These are phyloP conservation scores for Acipenser ruthenus DNA, from an alignment of 2,797 vertebrate species.

Conservation along the genomic window DNA sequence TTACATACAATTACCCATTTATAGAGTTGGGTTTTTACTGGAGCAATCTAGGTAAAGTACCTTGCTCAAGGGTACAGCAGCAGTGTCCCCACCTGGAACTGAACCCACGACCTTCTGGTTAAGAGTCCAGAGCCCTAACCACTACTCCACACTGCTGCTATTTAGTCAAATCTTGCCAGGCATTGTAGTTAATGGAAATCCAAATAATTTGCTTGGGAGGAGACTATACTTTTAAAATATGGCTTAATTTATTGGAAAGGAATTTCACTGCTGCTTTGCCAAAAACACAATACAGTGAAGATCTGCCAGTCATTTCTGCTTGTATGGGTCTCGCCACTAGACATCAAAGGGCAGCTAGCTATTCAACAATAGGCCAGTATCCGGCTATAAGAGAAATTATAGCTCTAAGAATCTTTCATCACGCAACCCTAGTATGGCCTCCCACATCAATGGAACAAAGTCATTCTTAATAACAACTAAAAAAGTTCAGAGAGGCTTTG, in stretches of 20 bases:
- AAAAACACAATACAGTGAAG: conserved; percentile 30
- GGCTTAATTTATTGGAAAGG: conserved; percentile 15
- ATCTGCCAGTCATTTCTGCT: conserved; percentile 14
- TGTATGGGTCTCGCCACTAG: conserved; percentile 22
- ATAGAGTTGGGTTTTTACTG: no score
- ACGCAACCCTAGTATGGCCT: conserved; percentile 17
- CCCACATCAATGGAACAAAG: conserved; percentile 50
- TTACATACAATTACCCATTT: no score
- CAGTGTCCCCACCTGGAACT: no score
- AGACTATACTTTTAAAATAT: background rate
- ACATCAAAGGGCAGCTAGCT: conserved; percentile 33
- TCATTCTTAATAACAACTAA: fast-evolving
- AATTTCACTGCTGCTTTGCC: conserved; percentile 19
- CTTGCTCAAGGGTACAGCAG: no score
- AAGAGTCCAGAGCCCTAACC: no score
- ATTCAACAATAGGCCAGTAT: conserved; percentile 33
- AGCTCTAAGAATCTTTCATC: conserved; percentile 32
- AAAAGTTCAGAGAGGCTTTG: conserved; percentile 16
- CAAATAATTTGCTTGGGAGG: no score
- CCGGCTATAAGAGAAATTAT: conserved; percentile 13
- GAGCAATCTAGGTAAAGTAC: no score
- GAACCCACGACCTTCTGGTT: no score
- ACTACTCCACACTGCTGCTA: no score
- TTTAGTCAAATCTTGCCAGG: no score
- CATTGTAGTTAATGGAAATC: no score